phyloP scores from a whole-genome alignment of 2,888 invertebrate genomes.

The Plusia festucae region DNA sequence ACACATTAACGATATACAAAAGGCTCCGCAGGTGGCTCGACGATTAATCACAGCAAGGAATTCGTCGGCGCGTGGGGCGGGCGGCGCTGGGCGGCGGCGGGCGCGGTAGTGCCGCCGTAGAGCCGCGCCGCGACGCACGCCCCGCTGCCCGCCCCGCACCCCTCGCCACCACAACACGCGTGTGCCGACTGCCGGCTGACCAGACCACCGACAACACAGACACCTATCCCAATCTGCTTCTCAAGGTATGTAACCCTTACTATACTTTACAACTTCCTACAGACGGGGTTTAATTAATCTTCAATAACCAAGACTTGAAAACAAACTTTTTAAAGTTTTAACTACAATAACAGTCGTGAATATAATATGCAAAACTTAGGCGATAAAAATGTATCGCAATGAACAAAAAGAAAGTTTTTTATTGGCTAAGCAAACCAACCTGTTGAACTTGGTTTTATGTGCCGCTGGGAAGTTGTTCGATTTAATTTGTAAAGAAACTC shows the following conservation, averaged over 20 bases:
- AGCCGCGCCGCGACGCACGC: conserved; percentile 79
- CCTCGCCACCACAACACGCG: conserved; percentile 45
- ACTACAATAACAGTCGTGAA: conserved; percentile 18
- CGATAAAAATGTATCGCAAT: conserved; percentile 41
- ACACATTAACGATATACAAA: conserved; percentile 78
- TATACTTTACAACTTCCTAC: neutral
- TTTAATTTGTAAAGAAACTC: conserved; percentile 60
- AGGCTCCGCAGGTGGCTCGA: conserved; percentile 88
- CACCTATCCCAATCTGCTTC: conserved; percentile 28
- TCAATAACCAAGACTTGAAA: conserved; percentile 4
- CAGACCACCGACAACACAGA: conserved; percentile 42
- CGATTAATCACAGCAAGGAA: conserved; percentile 86
- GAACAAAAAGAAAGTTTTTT: conserved; percentile 61
- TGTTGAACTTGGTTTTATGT: conserved; percentile 70
- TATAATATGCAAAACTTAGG: conserved; percentile 24
- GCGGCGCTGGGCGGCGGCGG: conserved; percentile 62
- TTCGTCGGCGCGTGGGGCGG: conserved; percentile 70
- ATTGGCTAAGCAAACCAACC: conserved; percentile 65
- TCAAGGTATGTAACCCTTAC: conserved; percentile 46
- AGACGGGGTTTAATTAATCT: neutral
- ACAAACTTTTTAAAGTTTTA: conserved; percentile 42
- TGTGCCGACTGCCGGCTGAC: conserved; percentile 24
- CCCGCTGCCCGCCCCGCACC: conserved; percentile 64
- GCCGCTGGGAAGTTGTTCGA: conserved; percentile 47
- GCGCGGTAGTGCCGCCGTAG: conserved; percentile 85